Conservation (phyloP, 2,113 vertebrate species). For the Zeus faber region DNA sequence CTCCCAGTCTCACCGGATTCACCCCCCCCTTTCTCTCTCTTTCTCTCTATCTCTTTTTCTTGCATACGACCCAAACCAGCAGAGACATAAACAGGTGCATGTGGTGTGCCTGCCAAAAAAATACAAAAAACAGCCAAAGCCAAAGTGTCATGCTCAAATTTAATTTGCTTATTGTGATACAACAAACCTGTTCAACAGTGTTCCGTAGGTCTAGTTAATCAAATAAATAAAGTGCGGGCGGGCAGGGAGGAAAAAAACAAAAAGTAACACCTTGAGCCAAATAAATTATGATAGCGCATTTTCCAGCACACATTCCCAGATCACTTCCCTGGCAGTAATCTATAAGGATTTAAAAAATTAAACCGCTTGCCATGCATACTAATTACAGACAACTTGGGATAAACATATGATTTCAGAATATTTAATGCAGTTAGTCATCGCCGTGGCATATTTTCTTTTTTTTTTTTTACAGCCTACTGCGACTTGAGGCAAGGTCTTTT, state of each 20-base stretch:
- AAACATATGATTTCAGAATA: conserved; percentile 61
- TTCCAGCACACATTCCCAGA: conserved; percentile 53
- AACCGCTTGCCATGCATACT: conserved; percentile 52
- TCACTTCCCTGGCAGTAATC: conserved; percentile 55
- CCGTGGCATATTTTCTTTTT: conserved; percentile 17
- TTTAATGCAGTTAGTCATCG: conserved; percentile 50
- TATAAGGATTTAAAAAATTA: conserved; percentile 54
- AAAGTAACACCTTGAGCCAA: conserved; percentile 50
- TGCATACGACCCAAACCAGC: not conserved
- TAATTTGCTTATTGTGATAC: conserved; percentile 52
- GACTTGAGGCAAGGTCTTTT: conserved; percentile 68
- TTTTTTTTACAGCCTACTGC: conserved; percentile 25
- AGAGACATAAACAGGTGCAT: not conserved
- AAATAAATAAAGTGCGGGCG: not conserved
- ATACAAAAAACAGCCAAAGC: conserved; percentile 37
- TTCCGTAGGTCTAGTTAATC: conserved; percentile 21
- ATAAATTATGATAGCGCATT: conserved; percentile 55
- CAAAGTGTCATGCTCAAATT: conserved; percentile 55
- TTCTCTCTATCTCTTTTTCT: conserved; percentile 3
- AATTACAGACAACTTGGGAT: conserved; percentile 57
- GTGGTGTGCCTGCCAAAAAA: conserved; percentile 2
- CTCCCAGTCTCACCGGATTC: conserved; percentile 32
- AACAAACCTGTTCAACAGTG: conserved; percentile 42
- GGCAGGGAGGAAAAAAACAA: not conserved
- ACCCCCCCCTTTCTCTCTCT: not conserved